Evolutionary conservation across 2,797 vertebrate genomes (phyloP), one percentile per base, ranked within the genome.

Genomic region (Scyliorhinus canicula): DNA sequence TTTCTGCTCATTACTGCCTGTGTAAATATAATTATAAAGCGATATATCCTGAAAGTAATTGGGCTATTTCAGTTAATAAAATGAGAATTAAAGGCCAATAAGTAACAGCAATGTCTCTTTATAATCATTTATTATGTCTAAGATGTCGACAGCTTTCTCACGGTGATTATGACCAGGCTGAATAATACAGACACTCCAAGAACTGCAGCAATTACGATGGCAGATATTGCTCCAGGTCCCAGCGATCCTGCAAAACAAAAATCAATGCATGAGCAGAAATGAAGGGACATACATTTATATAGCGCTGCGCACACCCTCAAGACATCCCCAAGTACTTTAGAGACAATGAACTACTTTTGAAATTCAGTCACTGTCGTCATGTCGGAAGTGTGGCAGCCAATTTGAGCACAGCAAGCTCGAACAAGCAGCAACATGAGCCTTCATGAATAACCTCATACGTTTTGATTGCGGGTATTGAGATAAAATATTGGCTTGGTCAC

Each of bases 201-300:
- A 96, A 99, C 98, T 95, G 98, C 98, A 0, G 99, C 98, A 3
- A 99, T 98, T 95, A 99, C 98, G 28, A 99, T 99, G 97, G 99
- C 99, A 65, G 99, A 98, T 7, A 99, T 99, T 95, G 98, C 99
- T 63, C 99, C 99, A 0, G 99, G 98, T 77, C 99, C 99, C 96
- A 99, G 97, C 0, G 98, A 97, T 71, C 98, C 99, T 99, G 96
- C 67, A 95, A 95, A 67, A 95, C 71, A 96, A 77, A 94, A 95
- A 95, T 85, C 31, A 74, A 31, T 24, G 24, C 1, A n/a, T 74
- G 67, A 94, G 47, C 28, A n/a, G 0, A 74, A 74, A 91, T 21
- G 85, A 88, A 88, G 2, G 19, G 63, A 24, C 24, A 19, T 44
- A 21, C 3, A 19, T 40, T 82, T 82, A 44, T 2, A 5, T 82